phyloP scores from a whole-genome alignment of 2,888 invertebrate species.

The Hedychridium roseum region DNA sequence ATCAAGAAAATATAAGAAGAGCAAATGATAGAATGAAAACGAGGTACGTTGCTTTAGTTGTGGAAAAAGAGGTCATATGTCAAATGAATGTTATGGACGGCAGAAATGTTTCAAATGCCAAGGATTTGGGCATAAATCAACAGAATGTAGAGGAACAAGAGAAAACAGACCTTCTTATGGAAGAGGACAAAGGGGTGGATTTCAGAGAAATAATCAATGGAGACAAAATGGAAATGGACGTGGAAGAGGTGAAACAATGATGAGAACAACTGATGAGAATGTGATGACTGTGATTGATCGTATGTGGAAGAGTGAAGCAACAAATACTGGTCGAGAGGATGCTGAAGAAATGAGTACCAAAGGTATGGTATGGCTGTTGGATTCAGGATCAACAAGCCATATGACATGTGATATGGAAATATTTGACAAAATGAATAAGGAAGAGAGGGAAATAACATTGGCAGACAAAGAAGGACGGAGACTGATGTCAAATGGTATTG shows the following conservation, averaged over 20 bases:
- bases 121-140: neutral
- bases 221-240: neutral
- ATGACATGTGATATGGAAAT: neutral
- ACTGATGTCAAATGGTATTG: conserved; percentile 3
- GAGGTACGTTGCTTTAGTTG: conserved; percentile 8
- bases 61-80: conserved; percentile 3
- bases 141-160: neutral
- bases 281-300: neutral
- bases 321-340: no score
- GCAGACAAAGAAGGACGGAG: conserved; percentile 6
- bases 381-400: conserved; percentile 15
- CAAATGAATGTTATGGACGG: neutral
- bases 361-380: conserved; percentile 3
- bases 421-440: neutral
- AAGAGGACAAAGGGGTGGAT: no score
- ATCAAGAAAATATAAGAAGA: neutral
- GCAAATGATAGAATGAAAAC: neutral
- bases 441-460: neutral
- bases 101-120: conserved; percentile 6
- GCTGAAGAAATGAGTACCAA: neutral
- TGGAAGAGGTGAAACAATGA: neutral
- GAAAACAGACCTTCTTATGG: neutral
- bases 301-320: neutral
- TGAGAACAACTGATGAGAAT: neutral
- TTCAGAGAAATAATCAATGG: neutral